phyloP scores from a whole-genome alignment of 1,140 invertebrate genomes.

The Coboldia fuscipes region DNA sequence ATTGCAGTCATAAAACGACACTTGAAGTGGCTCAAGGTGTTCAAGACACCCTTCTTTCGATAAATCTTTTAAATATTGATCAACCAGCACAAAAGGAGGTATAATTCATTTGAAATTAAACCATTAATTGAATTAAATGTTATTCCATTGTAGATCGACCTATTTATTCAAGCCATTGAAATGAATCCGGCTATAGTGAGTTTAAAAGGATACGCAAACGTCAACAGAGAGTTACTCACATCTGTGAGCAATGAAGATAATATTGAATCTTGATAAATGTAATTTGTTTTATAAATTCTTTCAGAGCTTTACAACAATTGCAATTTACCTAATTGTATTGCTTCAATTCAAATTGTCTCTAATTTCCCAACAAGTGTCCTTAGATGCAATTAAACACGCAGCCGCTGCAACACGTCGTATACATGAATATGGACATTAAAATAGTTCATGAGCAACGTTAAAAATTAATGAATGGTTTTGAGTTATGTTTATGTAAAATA shows the following conservation, averaged over 20 bases:
- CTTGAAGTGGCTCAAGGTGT: slow-evolving; percentile 27
- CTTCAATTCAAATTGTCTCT: slow-evolving; percentile 35
- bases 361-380: slow-evolving; percentile 1
- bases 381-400: no score
- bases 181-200: slow-evolving; percentile 38
- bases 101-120: slow-evolving; percentile 2
- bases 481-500: no score
- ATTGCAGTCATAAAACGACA: slow-evolving; percentile 34
- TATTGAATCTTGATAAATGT: slow-evolving; percentile 1
- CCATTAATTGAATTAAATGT: not conserved
- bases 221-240: slow-evolving; percentile 32
- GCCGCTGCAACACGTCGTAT: no score
- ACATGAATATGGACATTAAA: no score
- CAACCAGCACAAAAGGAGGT: slow-evolving; percentile 29
- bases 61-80: slow-evolving; percentile 27
- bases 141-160: slow-evolving; percentile 25
- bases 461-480: no score
- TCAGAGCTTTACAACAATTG: slow-evolving; percentile 31
- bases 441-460: no score
- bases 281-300: slow-evolving; percentile 5
- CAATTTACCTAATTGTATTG: slow-evolving; percentile 33
- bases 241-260: slow-evolving; percentile 21
- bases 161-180: slow-evolving; percentile 35
- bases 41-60: slow-evolving; percentile 27
- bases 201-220: slow-evolving; percentile 31